phyloP scores from a whole-genome alignment of 2,888 invertebrate genomes.

The Tanypteryx hageni region DNA sequence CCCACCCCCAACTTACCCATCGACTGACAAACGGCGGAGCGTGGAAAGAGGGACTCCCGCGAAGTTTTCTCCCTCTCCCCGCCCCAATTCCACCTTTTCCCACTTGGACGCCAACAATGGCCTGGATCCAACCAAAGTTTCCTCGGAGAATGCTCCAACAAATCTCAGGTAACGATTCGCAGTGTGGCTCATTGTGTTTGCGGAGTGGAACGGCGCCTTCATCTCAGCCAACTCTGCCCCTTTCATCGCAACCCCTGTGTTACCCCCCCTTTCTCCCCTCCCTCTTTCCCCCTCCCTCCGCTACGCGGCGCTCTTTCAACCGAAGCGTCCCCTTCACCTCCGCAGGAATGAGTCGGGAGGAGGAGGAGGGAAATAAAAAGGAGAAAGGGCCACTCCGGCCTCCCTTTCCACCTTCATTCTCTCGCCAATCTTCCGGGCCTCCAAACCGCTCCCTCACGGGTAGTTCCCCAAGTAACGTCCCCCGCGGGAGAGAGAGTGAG shows the following conservation, averaged over 20 bases:
- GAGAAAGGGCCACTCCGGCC: not conserved
- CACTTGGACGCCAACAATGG: conserved; percentile 40
- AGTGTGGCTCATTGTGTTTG: conserved; percentile 35
- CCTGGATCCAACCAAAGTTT: conserved; percentile 54
- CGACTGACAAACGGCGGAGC: not conserved
- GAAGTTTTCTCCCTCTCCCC: conserved; percentile 1
- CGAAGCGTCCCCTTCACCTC: not conserved
- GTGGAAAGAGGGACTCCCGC: not conserved
- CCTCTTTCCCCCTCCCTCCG: not conserved
- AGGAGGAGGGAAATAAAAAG: not conserved
- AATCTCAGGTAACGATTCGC: conserved; percentile 59
- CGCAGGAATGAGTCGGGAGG: not conserved
- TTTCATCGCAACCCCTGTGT: not conserved
- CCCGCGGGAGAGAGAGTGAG: conserved; percentile 27
- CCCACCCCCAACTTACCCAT: not conserved
- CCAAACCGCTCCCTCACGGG: conserved; percentile 29
- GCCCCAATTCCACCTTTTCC: conserved; percentile 6
- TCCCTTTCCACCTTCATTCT: not conserved
- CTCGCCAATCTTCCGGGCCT: not conserved
- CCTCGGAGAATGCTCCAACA: conserved; percentile 57
- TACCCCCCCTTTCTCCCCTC: not conserved
- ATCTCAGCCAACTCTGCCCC: not conserved
- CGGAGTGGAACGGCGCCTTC: not conserved
- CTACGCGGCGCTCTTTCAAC: not conserved
- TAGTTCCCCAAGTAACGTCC: conserved; percentile 33